These are phyloP conservation scores for Druceiella hillmani DNA, from an alignment of 2,888 invertebrate species.

Conservation along the genomic window DNA sequence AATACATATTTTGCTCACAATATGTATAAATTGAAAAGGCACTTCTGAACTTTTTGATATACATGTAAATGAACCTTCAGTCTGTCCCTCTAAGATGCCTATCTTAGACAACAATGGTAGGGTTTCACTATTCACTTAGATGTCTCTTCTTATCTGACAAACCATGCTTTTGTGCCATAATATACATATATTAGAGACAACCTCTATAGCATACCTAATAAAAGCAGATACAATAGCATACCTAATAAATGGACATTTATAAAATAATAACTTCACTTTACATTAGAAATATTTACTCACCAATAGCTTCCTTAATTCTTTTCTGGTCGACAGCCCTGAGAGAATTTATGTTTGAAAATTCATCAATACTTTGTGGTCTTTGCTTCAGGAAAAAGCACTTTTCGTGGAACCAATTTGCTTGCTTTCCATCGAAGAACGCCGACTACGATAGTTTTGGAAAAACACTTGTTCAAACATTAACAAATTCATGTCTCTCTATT, in stretches of 20 bases:
- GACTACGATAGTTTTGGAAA: constrained; percentile 55
- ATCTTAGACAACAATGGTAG: too few relatives aligned
- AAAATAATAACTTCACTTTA: constrained; percentile 3
- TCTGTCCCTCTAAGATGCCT: too few relatives aligned
- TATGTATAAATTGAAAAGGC: neutral
- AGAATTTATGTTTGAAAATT: constrained; percentile 75
- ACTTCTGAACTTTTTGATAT: too few relatives aligned
- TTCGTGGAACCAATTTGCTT: constrained; percentile 84
- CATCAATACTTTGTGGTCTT: constrained; percentile 64
- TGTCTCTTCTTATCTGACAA: too few relatives aligned
- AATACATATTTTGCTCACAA: too few relatives aligned
- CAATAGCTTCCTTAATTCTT: constrained; percentile 61
- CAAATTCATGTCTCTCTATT: neutral
- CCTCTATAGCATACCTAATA: too few relatives aligned
- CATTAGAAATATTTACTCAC: constrained; percentile 46
- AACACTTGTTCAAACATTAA: neutral
- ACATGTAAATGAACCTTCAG: too few relatives aligned
- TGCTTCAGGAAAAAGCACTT: constrained; percentile 83
- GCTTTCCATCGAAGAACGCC: constrained; percentile 79
- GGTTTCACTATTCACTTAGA: too few relatives aligned
- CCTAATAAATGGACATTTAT: constrained; percentile 1
- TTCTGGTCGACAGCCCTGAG: constrained; percentile 82
- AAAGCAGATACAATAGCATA: too few relatives aligned
- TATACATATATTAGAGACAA: too few relatives aligned
- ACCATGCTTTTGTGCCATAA: too few relatives aligned